Evolutionary conservation across 2,888 invertebrate species (phyloP).

Genomic region (Willowsia nigromaculata): DNA sequence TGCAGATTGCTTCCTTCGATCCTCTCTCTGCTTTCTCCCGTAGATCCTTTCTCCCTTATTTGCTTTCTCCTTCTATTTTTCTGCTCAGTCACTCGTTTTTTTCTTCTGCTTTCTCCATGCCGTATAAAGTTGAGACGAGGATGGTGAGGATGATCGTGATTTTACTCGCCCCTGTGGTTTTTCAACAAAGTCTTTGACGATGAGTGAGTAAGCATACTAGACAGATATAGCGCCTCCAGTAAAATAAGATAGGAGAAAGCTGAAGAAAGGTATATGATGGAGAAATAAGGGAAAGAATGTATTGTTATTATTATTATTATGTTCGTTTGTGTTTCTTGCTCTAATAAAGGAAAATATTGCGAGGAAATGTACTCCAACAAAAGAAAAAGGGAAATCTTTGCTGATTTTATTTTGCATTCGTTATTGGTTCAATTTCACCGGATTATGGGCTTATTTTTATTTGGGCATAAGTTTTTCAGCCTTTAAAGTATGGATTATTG

Average conservation of each 20-base stretch:
- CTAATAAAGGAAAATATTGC: neutral
- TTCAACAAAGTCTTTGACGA: neutral
- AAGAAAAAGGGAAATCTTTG: neutral
- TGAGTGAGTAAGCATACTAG: neutral
- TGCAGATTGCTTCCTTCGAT: slow-evolving; percentile 63
- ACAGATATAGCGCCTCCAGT: neutral
- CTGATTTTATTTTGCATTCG: neutral
- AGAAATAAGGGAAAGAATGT: slow-evolving; percentile 1
- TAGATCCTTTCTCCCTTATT: neutral
- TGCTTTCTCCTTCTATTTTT: slow-evolving; percentile 7
- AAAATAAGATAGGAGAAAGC: neutral
- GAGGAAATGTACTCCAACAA: neutral
- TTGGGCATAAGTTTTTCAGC: too few species aligned
- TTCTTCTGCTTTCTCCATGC: slow-evolving; percentile 9
- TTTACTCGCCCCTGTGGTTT: slow-evolving; percentile 11
- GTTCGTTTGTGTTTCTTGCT: neutral
- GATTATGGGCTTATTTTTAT: slow-evolving; percentile 28
- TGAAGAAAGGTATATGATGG: neutral
- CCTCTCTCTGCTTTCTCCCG: neutral
- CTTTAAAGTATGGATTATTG: too few species aligned
- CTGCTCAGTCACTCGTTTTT: slow-evolving; percentile 34
- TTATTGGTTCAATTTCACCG: neutral
- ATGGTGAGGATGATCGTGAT: neutral
- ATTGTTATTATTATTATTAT: slow-evolving; percentile 2
- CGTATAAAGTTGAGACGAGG: neutral